Percentiles rank a stretch among this genome's conserved stretches.
These are phyloP conservation scores for Mus spretus DNA, from an alignment of 2,797 vertebrate species.

Conservation along the genomic window DNA sequence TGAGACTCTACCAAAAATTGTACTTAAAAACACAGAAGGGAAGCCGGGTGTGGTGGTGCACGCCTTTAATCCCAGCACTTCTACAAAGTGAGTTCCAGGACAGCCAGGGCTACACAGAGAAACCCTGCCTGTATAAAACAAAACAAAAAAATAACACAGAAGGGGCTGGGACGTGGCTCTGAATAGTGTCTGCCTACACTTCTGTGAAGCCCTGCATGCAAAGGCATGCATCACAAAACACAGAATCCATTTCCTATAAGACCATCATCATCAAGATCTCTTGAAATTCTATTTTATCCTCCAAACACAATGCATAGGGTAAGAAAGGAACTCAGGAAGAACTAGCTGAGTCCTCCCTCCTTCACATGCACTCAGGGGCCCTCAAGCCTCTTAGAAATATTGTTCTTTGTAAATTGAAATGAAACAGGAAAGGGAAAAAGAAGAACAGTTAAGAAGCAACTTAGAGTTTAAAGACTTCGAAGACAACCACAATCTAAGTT, in stretches of 20 bases:
- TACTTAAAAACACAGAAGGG: no score
- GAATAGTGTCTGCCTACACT: background rate
- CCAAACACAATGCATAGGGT: background rate
- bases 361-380: background rate
- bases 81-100: no score
- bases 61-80: no score
- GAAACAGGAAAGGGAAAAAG: background rate
- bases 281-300: constrained; percentile 54
- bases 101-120: no score
- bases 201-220: background rate
- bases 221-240: background rate
- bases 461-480: background rate
- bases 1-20: background rate
- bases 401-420: constrained; percentile 27
- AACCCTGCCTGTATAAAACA: no score
- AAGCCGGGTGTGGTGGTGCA: no score
- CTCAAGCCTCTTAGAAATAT: background rate
- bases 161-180: background rate
- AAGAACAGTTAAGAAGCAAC: constrained; percentile 53
- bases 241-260: background rate
- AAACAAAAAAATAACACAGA: no score
- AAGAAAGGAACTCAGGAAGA: background rate
- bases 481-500: constrained; percentile 37
- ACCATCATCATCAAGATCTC: constrained; percentile 11
- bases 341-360: background rate